A percentile compares a stretch with the other conserved stretches of the same genome.
Evolutionary conservation across 92 coral and sea anemone genomes (phyloP).

Genomic region (Siderastrea siderea): DNA sequence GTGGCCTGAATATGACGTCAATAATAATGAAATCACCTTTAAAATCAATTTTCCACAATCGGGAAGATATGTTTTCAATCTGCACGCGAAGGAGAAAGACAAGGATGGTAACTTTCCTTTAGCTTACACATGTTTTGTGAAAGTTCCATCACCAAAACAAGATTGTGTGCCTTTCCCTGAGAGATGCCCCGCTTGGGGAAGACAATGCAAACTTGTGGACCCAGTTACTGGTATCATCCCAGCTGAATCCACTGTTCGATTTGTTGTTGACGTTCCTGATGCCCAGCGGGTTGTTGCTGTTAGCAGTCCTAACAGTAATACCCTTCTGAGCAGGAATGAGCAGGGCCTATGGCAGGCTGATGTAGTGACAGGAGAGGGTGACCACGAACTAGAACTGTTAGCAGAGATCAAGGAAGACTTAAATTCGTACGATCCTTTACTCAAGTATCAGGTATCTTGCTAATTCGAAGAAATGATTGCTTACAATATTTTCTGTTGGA

Average conservation of each 20-base stretch:
- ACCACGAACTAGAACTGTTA: constrained; percentile 17
- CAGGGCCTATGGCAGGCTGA: constrained; percentile 1
- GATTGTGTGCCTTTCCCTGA: not conserved
- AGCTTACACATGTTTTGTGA: not conserved
- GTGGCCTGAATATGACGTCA: constrained; percentile 9
- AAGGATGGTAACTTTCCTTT: not conserved
- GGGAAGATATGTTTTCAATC: constrained; percentile 17
- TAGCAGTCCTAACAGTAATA: not conserved
- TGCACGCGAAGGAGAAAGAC: not conserved
- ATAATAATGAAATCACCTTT: constrained; percentile 2
- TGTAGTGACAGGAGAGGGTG: not conserved
- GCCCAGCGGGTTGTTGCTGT: not conserved
- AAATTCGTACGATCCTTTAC: constrained; percentile 7
- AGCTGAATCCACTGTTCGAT: not conserved
- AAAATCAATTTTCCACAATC: constrained; percentile 5
- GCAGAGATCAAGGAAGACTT: not conserved
- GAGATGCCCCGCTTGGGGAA: not conserved
- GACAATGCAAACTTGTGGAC: not conserved
- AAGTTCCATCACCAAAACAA: not conserved
- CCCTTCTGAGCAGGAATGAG: not conserved
- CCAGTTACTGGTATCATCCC: not conserved
- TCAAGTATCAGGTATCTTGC: not conserved
- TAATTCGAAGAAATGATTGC: not conserved
- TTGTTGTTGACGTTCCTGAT: constrained; percentile 7
- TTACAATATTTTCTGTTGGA: too few species aligned